These are phyloP conservation scores for Drosophila mayri DNA, from an alignment of 1,140 invertebrate species.

Conservation along the genomic window DNA sequence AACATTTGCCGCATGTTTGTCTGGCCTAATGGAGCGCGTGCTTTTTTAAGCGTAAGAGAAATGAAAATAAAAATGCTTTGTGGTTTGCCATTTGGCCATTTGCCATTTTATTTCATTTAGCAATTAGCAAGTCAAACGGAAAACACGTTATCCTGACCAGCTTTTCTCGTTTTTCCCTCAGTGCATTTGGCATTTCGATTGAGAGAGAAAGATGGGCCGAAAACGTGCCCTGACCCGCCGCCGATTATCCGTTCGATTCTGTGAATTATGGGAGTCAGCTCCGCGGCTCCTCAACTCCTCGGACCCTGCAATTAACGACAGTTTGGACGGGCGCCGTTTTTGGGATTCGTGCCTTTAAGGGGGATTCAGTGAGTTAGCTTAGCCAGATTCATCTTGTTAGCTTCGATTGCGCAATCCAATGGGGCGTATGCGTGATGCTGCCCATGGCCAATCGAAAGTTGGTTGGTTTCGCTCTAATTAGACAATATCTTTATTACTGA, in stretches of 20 bases:
- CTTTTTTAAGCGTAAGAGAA: conserved; percentile 38
- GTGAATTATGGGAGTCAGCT: conserved; percentile 62
- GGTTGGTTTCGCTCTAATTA: conserved; percentile 59
- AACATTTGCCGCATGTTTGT: conserved; percentile 72
- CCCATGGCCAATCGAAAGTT: conserved; percentile 65
- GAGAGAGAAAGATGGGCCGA: conserved; percentile 34
- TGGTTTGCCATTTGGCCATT: conserved; percentile 40
- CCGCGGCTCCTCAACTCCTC: not conserved
- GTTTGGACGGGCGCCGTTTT: conserved; percentile 30
- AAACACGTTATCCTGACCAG: conserved; percentile 42
- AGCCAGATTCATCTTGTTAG: conserved; percentile 20
- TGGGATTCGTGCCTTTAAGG: conserved; percentile 25
- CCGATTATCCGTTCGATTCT: conserved; percentile 47
- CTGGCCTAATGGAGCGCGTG: conserved; percentile 62
- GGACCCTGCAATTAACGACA: conserved; percentile 54
- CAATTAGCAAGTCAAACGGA: conserved; percentile 53
- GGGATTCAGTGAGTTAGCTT: conserved; percentile 1
- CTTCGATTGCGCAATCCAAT: conserved; percentile 41
- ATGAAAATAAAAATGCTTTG: conserved; percentile 56
- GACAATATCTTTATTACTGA: conserved; percentile 77
- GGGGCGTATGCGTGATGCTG: conserved; percentile 74
- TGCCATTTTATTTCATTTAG: conserved; percentile 41
- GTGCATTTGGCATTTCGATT: conserved; percentile 49
- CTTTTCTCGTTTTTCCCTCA: conserved; percentile 35
- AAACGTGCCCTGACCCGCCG: conserved; percentile 58